Evolutionary conservation across 1,140 invertebrate species (phyloP), one percentile per base, ranked within the genome.

Genomic region (Drosophila equinoxialis): DNA sequence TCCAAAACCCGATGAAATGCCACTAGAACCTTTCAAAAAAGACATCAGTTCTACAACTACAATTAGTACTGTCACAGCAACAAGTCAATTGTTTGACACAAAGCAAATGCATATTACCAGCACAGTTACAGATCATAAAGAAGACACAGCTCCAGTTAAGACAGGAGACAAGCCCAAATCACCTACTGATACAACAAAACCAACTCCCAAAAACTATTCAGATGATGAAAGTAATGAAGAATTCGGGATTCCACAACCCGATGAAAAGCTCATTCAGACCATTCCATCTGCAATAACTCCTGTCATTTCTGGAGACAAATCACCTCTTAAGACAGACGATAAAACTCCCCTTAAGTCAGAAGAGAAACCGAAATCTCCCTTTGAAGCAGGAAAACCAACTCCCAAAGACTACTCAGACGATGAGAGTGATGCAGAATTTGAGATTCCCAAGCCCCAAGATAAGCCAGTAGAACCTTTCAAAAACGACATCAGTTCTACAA

Each of bases 171-270:
- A 48, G 51, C 66, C 66, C 33, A 69, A 63, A 37, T 42, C 67
- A 1, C 67, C 67, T 11, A 17, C 37, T 20, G 59, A 69, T 7
- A 5, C 58, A 39, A 23, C 11, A 11, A 61, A 55, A 51, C 37
- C 23, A 42, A 11, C 11, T 55, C 26, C 51, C 8, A 61, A 42
- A 33, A 45, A 42, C 33, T 55, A 61, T 35, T 74, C 55, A 3
- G 65, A 69, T 17, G 57, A 69, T 37, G 55, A 74, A 8, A 74
- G 51, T 51, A 62, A 62, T 20, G 57, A 41, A 5, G 65, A 72
- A 59, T 23, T 58, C 3, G 57, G 33, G 13, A 11, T 45, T 13
- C 17, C 20, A 6, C 63, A 54, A 13, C 45, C 66, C 13, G 20
- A 33, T 57, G 39, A 48, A 13, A 69, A 69, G 35, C 30, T 42